Evolutionary conservation across 2,797 vertebrate genomes (phyloP).

Genomic region (Mormyrus proboscirostris): DNA sequence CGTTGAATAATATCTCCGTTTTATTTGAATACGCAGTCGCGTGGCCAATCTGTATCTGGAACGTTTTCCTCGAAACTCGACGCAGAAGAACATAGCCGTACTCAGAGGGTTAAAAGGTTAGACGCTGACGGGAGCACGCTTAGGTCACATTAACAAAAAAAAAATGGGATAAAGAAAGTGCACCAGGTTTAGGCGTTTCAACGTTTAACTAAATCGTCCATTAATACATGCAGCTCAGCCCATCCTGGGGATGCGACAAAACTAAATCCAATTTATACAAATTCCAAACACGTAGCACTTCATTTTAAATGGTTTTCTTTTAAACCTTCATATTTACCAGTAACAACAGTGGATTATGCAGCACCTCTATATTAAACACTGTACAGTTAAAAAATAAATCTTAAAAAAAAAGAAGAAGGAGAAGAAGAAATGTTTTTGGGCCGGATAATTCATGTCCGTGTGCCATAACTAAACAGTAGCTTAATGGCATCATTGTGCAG

Average conservation of each 20-base stretch:
- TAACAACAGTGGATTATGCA: constrained; percentile 75
- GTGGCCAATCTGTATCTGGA: constrained; percentile 42
- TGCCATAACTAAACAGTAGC: constrained; percentile 91
- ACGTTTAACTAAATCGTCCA: constrained; percentile 88
- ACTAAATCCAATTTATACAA: constrained; percentile 87
- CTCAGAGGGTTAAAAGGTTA: constrained; percentile 95
- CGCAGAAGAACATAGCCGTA: constrained; percentile 90
- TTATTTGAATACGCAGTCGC: constrained; percentile 29
- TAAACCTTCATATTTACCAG: constrained; percentile 55
- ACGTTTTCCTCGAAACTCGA: constrained; percentile 58
- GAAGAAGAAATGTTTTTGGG: constrained; percentile 58
- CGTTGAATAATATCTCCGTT: constrained; percentile 27
- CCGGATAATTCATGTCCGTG: constrained; percentile 61
- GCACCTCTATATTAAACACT: constrained; percentile 78
- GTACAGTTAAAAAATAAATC: constrained; percentile 75
- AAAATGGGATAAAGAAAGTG: constrained; percentile 59
- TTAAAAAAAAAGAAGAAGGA: constrained; percentile 46
- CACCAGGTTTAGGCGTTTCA: constrained; percentile 81
- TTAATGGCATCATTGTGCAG: constrained; percentile 83
- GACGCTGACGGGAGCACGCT: constrained; percentile 79
- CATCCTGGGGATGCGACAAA: constrained; percentile 78
- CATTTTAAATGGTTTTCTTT: constrained; percentile 57
- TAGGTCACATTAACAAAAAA: constrained; percentile 56
- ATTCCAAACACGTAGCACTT: constrained; percentile 91
- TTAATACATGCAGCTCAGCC: constrained; percentile 96